These are phyloP conservation scores for Saccopteryx bilineata DNA, from an alignment of 2,113 vertebrate genomes.

Conservation along the genomic window DNA sequence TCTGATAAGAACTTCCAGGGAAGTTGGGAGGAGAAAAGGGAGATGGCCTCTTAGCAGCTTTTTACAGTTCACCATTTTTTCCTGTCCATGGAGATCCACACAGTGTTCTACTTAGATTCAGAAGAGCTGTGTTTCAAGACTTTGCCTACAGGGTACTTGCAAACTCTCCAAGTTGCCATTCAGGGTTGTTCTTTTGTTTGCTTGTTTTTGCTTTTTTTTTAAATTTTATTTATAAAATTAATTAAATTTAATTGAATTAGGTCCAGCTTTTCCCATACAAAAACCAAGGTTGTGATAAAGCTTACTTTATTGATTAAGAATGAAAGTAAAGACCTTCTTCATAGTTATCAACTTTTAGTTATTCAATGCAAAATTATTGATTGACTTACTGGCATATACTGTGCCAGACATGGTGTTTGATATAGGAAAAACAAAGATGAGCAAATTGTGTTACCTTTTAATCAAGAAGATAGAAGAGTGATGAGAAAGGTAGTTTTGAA, in stretches of 20 bases:
- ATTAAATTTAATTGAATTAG: too few relatives aligned
- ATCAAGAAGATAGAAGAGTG: not conserved
- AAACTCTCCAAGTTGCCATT: not conserved
- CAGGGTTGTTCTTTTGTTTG: not conserved
- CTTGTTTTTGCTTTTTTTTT: too few relatives aligned
- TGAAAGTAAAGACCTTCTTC: not conserved
- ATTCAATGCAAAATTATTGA: not conserved
- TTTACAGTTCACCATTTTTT: not conserved
- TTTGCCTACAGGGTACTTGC: not conserved
- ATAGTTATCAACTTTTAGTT: not conserved
- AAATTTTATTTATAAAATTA: too few relatives aligned
- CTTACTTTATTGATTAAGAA: not conserved
- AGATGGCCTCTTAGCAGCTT: not conserved
- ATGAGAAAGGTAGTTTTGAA: not conserved
- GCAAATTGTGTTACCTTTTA: not conserved
- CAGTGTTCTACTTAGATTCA: not conserved
- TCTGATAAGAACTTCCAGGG: too few relatives aligned
- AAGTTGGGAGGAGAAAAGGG: not conserved
- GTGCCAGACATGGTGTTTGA: not conserved
- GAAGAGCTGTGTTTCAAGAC: not conserved
- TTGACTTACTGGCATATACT: not conserved
- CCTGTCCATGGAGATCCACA: accelerated
- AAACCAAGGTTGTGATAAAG: not conserved
- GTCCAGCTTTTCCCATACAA: not conserved
- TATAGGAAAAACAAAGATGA: not conserved